Base-by-base conservation (phyloP, 2,797 vertebrate species). In the Holocentrus rufus region DNA sequence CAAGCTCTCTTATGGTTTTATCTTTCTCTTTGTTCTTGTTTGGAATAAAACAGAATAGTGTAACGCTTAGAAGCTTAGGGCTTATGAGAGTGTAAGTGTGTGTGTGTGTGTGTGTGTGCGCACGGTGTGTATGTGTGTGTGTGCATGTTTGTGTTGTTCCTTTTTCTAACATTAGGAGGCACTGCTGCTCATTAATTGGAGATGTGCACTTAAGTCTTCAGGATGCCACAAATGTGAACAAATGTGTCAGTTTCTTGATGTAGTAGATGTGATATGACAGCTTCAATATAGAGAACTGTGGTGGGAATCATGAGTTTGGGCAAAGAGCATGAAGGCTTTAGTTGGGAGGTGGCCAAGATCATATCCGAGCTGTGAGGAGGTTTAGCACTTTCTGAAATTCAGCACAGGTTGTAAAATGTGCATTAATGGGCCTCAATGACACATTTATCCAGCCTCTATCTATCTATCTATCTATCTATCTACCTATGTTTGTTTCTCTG, bases 101-200 rank as follows among this genome's bases (percentile, higher is more conserved):
- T 34, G 31, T 4, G 31, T 34, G 31, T 4, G 31, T 34, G 31
- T 11, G 36, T 53, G 22, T 1, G 8, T 56, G 39, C 55, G 18
- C 13, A n/a, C n/a, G n/a, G 36, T 53, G 22, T 2, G 8, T 53
- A 31, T 61, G 18, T 44, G 2, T 13, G 15, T 59, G 23, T 22
- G 18, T 22, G 36, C 11, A 20, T 17, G 13, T 69, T 27, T 60
- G 14, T 74, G 59, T 69, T 75, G 20, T 15, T 65, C 52, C 2
- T 55, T 69, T 23, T 47, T 8, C 17, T 63, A 65, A 67, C 90
- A 87, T 74, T 67, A 91, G 90, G 75, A 69, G 84, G 82, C 74
- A 74, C 68, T 84, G 59, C 60, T 81, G 74, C 60, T 74, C 44
- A 25, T 74, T 66, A 52, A 34, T 72, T 62, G 23, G 4, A 3